Percentiles rank a stretch among this genome's conserved stretches.
These are phyloP conservation scores for Heliconius erato DNA, from an alignment of 2,888 invertebrate genomes.

Conservation along the genomic window DNA sequence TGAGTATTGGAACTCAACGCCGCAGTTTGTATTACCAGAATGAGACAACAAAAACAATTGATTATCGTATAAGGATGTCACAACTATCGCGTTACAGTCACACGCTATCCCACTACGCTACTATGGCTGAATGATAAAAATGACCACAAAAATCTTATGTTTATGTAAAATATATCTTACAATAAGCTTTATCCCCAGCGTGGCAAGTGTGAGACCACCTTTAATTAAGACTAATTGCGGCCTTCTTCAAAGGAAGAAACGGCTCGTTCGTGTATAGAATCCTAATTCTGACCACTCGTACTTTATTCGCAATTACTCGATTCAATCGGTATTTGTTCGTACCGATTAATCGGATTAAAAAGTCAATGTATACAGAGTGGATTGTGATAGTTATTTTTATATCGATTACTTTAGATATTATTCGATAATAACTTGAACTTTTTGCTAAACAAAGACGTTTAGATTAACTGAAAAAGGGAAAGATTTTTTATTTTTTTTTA, in stretches of 20 bases:
- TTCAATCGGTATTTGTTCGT: slow-evolving; percentile 51
- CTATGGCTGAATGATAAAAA: no score
- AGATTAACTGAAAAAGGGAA: no score
- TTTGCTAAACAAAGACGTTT: no score
- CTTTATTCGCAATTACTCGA: slow-evolving; percentile 53
- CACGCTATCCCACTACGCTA: neutral
- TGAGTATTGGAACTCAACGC: neutral
- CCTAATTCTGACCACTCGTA: slow-evolving; percentile 48
- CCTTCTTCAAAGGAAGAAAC: slow-evolving; percentile 59
- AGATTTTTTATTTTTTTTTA: no score
- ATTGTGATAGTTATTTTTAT: slow-evolving; percentile 5
- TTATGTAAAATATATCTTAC: neutral
- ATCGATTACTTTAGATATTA: neutral
- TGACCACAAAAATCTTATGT: neutral
- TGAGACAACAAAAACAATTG: no score
- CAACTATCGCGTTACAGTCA: no score
- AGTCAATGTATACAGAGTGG: slow-evolving; percentile 9
- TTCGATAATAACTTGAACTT: neutral
- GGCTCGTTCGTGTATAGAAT: slow-evolving; percentile 45
- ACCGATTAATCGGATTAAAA: slow-evolving; percentile 53
- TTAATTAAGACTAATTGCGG: slow-evolving; percentile 79
- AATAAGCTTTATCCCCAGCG: slow-evolving; percentile 16
- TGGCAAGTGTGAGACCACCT: slow-evolving; percentile 49
- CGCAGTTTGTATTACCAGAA: neutral
- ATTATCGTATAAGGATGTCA: no score